Conservation (phyloP, 2,797 vertebrate species). For the Molossus alvarezi region DNA sequence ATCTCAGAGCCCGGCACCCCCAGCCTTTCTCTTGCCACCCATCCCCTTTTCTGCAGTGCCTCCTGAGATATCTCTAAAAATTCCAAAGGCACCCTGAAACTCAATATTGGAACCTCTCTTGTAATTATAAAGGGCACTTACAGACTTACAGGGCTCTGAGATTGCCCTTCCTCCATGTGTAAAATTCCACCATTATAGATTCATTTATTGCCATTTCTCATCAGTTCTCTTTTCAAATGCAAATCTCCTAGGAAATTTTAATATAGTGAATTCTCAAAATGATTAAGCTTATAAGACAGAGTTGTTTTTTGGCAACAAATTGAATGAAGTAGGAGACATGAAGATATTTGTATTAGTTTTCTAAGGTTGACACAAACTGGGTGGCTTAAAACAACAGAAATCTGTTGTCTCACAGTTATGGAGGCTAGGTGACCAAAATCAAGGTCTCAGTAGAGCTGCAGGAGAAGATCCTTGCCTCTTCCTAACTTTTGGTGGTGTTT, state of each 20-base stretch:
- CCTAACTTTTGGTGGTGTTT: neutral
- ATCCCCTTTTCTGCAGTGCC: neutral
- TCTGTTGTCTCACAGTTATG: neutral
- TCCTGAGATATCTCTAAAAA: neutral
- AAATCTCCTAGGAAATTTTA: conserved; percentile 63
- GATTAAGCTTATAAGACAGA: conserved; percentile 40
- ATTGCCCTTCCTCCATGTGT: neutral
- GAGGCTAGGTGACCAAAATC: neutral
- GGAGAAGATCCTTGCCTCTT: neutral
- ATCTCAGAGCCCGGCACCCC: neutral
- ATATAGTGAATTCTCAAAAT: conserved; percentile 45
- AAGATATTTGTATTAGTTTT: neutral
- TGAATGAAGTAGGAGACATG: neutral
- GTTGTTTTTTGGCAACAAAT: neutral
- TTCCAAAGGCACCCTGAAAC: neutral
- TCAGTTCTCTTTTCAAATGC: conserved; percentile 70
- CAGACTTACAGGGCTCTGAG: neutral
- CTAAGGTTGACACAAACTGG: neutral
- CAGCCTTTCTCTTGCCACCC: neutral
- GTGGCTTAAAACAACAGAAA: neutral
- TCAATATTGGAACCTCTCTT: neutral
- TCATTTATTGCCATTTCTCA: conserved; percentile 18
- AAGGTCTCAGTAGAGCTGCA: neutral
- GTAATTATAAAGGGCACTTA: neutral
- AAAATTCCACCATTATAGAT: conserved; percentile 8